Conservation (phyloP, 2,888 invertebrate genomes). For the Autographa gamma region DNA sequence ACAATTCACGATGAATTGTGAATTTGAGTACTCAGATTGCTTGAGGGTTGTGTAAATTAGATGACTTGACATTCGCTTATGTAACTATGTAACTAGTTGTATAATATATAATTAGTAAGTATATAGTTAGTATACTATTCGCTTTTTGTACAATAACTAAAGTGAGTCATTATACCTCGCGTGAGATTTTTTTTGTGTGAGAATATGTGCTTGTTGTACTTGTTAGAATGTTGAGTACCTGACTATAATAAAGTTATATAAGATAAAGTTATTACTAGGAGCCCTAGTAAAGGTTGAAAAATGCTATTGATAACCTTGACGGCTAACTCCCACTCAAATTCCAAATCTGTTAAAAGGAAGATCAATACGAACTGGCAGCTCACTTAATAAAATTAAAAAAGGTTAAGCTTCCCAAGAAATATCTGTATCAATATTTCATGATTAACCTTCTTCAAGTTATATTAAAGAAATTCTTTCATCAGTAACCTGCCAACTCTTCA, state of each 20-base stretch:
- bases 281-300: too few species aligned
- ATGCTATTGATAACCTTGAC: too few species aligned
- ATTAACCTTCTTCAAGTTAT: slow-evolving; percentile 19
- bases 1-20: slow-evolving; percentile 39
- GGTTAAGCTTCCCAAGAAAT: not conserved
- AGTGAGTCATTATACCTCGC: not conserved
- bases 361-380: not conserved
- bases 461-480: slow-evolving; percentile 25
- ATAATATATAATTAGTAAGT: not conserved
- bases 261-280: too few species aligned
- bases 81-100: not conserved
- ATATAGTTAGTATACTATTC: not conserved
- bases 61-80: not conserved
- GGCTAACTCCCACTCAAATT: not conserved
- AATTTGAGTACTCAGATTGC: slow-evolving; percentile 12
- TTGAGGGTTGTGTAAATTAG: not conserved
- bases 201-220: too few species aligned
- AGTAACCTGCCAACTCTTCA: slow-evolving; percentile 11
- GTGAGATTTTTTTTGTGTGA: not conserved
- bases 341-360: not conserved
- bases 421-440: not conserved
- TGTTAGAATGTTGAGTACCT: too few species aligned
- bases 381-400: not conserved
- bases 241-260: too few species aligned
- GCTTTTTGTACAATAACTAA: not conserved